Percentiles rank a stretch among this genome's conserved stretches.
Evolutionary conservation across 1,140 invertebrate genomes (phyloP).

Genomic region (Eupeodes corollae): DNA sequence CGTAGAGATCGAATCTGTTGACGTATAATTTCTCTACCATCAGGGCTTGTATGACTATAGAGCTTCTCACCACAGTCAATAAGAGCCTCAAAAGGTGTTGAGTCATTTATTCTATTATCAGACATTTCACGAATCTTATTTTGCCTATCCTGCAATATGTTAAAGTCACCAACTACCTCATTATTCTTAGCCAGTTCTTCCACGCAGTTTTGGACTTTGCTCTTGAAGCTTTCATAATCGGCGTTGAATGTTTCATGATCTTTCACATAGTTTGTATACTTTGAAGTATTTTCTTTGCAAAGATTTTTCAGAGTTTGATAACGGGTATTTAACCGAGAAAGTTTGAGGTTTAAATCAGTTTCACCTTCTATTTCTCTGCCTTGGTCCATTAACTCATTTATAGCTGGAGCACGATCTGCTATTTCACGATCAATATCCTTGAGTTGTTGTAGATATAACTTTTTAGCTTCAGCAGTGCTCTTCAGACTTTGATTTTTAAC

Average conservation of each 20-base stretch:
- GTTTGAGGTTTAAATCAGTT: constrained; percentile 58
- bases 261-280: constrained; percentile 72
- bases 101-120: constrained; percentile 69
- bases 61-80: constrained; percentile 83
- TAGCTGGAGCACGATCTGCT: constrained; percentile 52
- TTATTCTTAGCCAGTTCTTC: constrained; percentile 64
- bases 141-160: constrained; percentile 72
- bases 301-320: constrained; percentile 78
- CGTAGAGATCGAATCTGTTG: constrained; percentile 76
- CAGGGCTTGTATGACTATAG: constrained; percentile 84
- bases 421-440: constrained; percentile 65
- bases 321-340: constrained; percentile 67
- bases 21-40: constrained; percentile 81
- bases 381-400: constrained; percentile 57
- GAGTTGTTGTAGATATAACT: constrained; percentile 66
- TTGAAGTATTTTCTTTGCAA: constrained; percentile 63
- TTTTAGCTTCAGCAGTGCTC: constrained; percentile 71
- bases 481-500: constrained; percentile 84
- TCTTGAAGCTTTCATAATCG: constrained; percentile 60
- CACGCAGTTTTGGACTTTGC: constrained; percentile 60
- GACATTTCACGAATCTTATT: constrained; percentile 70
- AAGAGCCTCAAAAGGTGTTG: constrained; percentile 70
- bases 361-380: constrained; percentile 64
- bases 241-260: constrained; percentile 77
- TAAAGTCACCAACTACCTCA: constrained; percentile 77